Conservation (phyloP, 2,113 vertebrate species). For the Oxyura jamaicensis region DNA sequence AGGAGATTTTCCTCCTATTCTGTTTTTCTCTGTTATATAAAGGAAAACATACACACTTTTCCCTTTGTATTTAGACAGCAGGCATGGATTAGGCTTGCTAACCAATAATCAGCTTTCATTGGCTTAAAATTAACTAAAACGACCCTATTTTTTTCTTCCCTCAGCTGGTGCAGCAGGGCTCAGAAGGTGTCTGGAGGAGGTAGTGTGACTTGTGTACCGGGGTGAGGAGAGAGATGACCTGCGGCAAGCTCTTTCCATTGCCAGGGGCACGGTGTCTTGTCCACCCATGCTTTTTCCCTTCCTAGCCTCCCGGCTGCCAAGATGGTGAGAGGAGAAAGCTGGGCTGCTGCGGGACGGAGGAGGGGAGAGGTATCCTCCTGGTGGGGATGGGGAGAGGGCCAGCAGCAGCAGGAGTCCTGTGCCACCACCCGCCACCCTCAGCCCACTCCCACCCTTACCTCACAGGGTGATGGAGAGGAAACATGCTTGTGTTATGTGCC, state of each 20-base stretch:
- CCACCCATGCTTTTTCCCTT: background rate
- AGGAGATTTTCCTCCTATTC: background rate
- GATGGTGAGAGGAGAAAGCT: background rate
- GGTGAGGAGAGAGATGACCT: background rate
- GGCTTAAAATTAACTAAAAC: slow-evolving; percentile 30
- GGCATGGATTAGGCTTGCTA: background rate
- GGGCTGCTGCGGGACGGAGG: background rate
- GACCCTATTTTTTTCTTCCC: background rate
- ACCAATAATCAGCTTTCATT: slow-evolving; percentile 32
- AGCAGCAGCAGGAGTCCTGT: background rate
- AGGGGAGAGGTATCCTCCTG: background rate
- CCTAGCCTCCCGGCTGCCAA: background rate
- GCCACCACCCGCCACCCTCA: background rate
- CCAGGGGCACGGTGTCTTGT: background rate
- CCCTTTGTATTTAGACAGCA: background rate
- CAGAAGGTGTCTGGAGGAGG: background rate
- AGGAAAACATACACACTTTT: background rate
- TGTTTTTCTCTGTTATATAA: background rate
- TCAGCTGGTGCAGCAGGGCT: background rate
- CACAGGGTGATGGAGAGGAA: background rate
- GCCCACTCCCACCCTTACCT: background rate
- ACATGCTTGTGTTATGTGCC: background rate
- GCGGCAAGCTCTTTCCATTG: background rate
- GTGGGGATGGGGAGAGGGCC: background rate
- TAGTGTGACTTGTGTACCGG: background rate